Evolutionary conservation across 2,113 vertebrate genomes (phyloP), one percentile per base, ranked within the genome.

Genomic region (Peromyscus leucopus): DNA sequence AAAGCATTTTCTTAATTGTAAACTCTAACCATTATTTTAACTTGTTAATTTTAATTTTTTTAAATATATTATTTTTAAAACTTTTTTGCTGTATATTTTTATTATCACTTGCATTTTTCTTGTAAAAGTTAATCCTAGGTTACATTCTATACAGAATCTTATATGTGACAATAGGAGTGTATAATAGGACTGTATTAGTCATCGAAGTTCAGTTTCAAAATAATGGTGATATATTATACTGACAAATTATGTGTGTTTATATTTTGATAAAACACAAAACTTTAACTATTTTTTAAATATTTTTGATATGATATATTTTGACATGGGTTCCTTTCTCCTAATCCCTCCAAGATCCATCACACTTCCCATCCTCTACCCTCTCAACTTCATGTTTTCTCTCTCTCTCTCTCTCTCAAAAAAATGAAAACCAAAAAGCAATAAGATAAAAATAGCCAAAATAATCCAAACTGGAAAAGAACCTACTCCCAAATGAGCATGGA

Each of bases 31-130:
- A 42, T 85, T 94, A 74, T 69, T 94, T 86, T 93, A 91, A 75
- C 80, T 10, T 84, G 12, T 61, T 63, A 96, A 51, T 74, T 63
- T 63, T 31, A 80, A 89, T 93, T 84, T 80, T 67, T 74, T 67
- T 0, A 92, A 88, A 69, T 75, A 65, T 69, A 87, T 4, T 42
- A 17, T 48, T 48, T 75, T 51, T 55, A 51, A 48, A 48, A 16
- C 28, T 93, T 65, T 8, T 46, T 91, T 82, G 22, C 0, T 72
- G 11, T 19, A 51, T 0, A 79, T 17, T 17, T 91, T 51, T 36
- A 59, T 0, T 31, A 65, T 51, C 5, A 7, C 2, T 80, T 94
- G 13, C 28, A n/a, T 91, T 90, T 65, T 57, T 82, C 89, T 36
- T 72, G 7, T 11, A 91, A 12, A 7, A 72, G 7, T 79, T 36